Base-by-base conservation (phyloP, 1,140 invertebrate genomes). In the Gryon sp. region DNA sequence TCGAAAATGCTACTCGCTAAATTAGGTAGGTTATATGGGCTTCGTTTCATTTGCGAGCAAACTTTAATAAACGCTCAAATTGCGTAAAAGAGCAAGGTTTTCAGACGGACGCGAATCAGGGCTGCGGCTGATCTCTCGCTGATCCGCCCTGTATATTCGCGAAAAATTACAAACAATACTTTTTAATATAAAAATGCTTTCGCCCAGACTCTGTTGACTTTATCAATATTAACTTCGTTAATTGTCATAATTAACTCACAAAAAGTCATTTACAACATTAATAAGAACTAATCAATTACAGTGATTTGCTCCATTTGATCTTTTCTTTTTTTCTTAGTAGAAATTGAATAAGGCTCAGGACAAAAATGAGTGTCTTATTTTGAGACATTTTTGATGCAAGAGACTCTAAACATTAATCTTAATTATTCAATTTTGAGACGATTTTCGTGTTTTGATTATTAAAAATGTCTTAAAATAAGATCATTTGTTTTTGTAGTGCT, bases 21-120 rank as follows among this genome's bases (percentile, higher is more conserved):
- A 89, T 89, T 89, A 89, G 88, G 88, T 88, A 87, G 88, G 88
- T 89, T 88, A 89, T 89, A 89, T 89, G 86, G 88, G 87, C 84
- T 89, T 89, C 88, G 86, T 88, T 89, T 89, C 88, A 88, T 88
- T 89, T 87, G 88, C 88, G 86, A 89, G 88, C 88, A 89, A 89
- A 89, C 88, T 89, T 89, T 89, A 89, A 89, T 89, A 89, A 89
- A 86, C 87, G 86, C 85, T 87, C 85, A 88, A 88, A 89, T 89
- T 89, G 87, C 88, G 87, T 89, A 89, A 89, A 89, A 89, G 88
- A 88, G 88, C 88, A 87, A 89, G 88, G 82, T 88, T 89, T 88
- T 88, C 87, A 88, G 87, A 88, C 87, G 83, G 83, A 79, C 80
- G 79, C 73, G 84, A 84, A 84, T 86, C 84, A 82, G 80, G 76